Conservation (phyloP, 2,113 vertebrate species). For the Gadus chalcogrammus region DNA sequence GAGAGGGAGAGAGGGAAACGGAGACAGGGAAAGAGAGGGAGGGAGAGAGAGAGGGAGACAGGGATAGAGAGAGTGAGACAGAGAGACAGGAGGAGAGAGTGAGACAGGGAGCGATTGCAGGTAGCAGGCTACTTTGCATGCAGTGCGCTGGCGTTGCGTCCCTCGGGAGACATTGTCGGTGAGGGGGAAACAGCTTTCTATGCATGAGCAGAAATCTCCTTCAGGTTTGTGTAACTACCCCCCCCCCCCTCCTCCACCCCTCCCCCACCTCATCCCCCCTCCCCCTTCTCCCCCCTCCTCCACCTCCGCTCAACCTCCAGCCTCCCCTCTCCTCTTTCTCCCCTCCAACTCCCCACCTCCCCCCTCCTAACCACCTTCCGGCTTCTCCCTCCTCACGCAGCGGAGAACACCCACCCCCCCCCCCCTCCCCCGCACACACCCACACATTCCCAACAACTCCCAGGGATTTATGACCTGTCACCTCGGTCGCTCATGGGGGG, state of each 20-base stretch:
- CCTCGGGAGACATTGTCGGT: conserved; percentile 61
- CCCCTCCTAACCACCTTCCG: not conserved
- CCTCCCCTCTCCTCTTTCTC: not conserved
- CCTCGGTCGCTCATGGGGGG: conserved; percentile 49
- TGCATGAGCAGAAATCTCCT: conserved; percentile 75
- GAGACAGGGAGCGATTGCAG: conserved; percentile 9
- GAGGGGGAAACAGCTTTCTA: conserved; percentile 70
- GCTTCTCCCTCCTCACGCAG: conserved; percentile 8
- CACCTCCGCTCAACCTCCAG: not conserved
- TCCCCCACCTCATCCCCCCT: not conserved
- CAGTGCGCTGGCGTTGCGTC: conserved; percentile 64
- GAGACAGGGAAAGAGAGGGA: not conserved
- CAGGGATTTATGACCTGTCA: conserved; percentile 78
- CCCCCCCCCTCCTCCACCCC: conserved; percentile 10
- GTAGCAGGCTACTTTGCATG: conserved; percentile 63
- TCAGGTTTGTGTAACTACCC: conserved; percentile 61
- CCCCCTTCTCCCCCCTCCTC: not conserved
- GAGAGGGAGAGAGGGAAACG: no score
- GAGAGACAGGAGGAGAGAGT: not conserved
- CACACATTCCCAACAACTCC: conserved; percentile 15
- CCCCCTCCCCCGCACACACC: not conserved
- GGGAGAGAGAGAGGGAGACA: not conserved
- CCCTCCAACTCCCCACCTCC: not conserved
- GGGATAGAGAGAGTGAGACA: not conserved
- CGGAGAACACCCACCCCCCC: conserved; percentile 14